Evolutionary conservation across 2,888 invertebrate species (phyloP).

Genomic region (Megalurothrips usitatus): DNA sequence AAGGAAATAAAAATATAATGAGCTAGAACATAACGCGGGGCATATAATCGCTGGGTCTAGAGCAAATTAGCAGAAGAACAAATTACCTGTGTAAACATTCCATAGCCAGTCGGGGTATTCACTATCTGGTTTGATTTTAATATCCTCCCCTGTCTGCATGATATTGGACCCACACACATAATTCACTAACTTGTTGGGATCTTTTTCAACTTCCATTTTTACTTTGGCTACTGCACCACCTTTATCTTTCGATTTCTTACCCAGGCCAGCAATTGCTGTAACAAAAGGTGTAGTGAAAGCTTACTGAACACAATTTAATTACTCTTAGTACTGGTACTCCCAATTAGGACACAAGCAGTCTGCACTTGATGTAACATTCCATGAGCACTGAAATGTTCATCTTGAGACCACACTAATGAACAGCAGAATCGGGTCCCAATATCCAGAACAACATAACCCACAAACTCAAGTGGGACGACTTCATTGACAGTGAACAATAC

Average conservation of each 20-base stretch:
- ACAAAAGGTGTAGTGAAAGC: not conserved
- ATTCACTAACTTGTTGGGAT: slow-evolving; percentile 67
- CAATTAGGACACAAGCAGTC: too few species aligned
- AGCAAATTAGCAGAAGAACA: too few species aligned
- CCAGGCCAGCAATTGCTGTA: slow-evolving; percentile 4
- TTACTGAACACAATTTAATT: not conserved
- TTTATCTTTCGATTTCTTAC: slow-evolving; percentile 58
- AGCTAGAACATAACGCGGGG: too few species aligned
- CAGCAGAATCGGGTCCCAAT: not conserved
- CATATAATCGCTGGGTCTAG: too few species aligned
- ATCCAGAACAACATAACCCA: not conserved
- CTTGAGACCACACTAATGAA: too few species aligned
- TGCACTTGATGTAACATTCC: too few species aligned
- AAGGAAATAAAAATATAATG: not conserved
- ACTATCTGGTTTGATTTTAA: slow-evolving; percentile 66
- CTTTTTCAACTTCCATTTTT: slow-evolving; percentile 76
- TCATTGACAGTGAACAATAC: not conserved
- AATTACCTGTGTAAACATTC: slow-evolving; percentile 59
- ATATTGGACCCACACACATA: slow-evolving; percentile 82
- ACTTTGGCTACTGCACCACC: slow-evolving; percentile 63
- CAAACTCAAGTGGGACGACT: not conserved
- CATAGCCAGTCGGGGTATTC: slow-evolving; percentile 95
- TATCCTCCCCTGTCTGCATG: slow-evolving; percentile 69
- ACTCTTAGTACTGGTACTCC: too few species aligned
- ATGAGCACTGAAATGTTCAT: too few species aligned